Evolutionary conservation across 2,113 vertebrate genomes (phyloP), one percentile per base, ranked within the genome.

Genomic region (Charina bottae): DNA sequence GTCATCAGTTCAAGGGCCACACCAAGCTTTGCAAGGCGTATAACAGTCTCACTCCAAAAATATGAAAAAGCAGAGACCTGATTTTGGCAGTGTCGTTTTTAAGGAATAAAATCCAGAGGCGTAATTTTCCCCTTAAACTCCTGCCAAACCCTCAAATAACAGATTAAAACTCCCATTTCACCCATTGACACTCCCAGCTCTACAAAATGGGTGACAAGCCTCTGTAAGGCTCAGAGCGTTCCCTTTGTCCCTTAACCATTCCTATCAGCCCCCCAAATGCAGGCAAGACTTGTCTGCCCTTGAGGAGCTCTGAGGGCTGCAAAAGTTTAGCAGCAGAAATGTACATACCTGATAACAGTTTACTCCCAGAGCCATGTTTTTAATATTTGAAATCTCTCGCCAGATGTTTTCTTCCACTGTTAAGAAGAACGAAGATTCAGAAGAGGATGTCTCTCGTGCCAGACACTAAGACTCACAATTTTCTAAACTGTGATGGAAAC

Each of bases 401-500:
- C 91, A 90, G 42, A 90, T 19, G 21, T 0, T 7, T 42, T 93
- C 90, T 88, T 42, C 85, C 59, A 72, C 64, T 72, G n/a, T 64
- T 68, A 92, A 62, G 42, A 93, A 24, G 59, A 87, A 13, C 17
- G 55, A 46, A 68, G 54, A 95, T 87, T 46, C 91, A 2, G 91
- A 72, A 19, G 83, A 83, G 59, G 6, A 58, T 42, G 9, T n/a
- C 86, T 93, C 86, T 86, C 54, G 15, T 68, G 92, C 64, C 58
- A 78, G 62, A 4, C 64, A 78, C 10, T 37, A 78, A 60, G 46
- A 54, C 46, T 64, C n/a, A 59, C 85, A 59, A 2, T 89, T 90
- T 93, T 59, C 92, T 64, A 85, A 13, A n/a, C 53, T 68, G 72
- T 93, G 87, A 93, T 0, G 24, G 6, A 33, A 93, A 90, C 60